phyloP scores from a whole-genome alignment of 1,140 invertebrate species.

The Euura lappo region DNA sequence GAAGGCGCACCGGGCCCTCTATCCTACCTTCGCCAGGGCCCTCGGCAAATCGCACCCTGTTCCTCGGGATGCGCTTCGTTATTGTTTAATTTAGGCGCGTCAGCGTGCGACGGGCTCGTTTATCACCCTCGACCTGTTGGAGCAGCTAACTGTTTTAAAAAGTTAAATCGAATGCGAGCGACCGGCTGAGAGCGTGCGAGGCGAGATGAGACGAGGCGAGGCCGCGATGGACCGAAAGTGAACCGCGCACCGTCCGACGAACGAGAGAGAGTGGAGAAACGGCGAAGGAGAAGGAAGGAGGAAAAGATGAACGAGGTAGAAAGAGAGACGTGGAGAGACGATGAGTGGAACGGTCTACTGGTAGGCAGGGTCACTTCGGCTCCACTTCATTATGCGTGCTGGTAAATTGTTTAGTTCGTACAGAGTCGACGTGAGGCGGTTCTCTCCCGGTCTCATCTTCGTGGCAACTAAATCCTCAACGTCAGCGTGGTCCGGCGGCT shows the following conservation, averaged over 20 bases:
- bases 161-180: conserved; percentile 10
- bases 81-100: conserved; percentile 16
- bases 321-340: background rate
- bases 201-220: background rate
- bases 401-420: conserved; percentile 5
- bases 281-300: background rate
- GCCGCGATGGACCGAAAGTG: background rate
- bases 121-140: conserved; percentile 14
- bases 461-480: background rate
- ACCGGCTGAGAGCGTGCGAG: background rate
- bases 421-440: no score
- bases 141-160: conserved; percentile 16
- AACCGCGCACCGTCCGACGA: background rate
- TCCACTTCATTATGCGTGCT: conserved; percentile 2
- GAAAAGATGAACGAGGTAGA: background rate
- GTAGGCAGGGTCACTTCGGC: conserved; percentile 2
- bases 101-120: conserved; percentile 13
- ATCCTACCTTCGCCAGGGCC: background rate
- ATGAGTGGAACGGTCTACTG: background rate
- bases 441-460: background rate
- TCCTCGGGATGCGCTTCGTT: conserved; percentile 12
- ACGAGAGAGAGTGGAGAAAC: no score
- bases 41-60: conserved; percentile 11
- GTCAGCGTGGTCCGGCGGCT: background rate
- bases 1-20: background rate